phyloP scores from a whole-genome alignment of 2,888 invertebrate species.

The Meliscaeva auricollis region DNA sequence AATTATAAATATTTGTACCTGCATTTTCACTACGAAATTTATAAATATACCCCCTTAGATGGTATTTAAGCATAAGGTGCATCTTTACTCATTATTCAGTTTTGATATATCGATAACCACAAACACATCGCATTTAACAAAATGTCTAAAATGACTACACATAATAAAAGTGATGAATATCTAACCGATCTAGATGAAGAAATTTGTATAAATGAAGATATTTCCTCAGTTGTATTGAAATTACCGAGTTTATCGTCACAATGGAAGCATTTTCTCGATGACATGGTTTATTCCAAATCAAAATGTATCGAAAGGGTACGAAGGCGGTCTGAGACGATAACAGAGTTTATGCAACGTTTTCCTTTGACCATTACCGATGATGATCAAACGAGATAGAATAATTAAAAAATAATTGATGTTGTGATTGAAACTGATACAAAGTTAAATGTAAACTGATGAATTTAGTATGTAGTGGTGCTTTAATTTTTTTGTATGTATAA shows the following conservation, averaged over 20 bases:
- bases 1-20: no score
- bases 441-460: background rate
- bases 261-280: constrained; percentile 26
- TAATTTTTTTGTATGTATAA: no score
- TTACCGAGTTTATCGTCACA: constrained; percentile 36
- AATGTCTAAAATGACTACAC: background rate
- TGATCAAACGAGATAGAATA: background rate
- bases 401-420: background rate
- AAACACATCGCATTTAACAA: background rate
- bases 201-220: background rate
- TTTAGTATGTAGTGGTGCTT: background rate
- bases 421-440: no score
- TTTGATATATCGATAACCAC: no score
- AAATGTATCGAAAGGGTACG: constrained; percentile 26
- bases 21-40: no score
- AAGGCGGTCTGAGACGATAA: constrained; percentile 25
- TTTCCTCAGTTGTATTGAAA: constrained; percentile 8
- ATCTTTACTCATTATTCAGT: no score
- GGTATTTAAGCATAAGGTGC: no score
- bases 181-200: background rate
- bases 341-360: constrained; percentile 39
- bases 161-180: background rate
- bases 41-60: no score
- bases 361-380: background rate
- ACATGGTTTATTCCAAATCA: constrained; percentile 27